phyloP scores from a whole-genome alignment of 2,888 invertebrate species.

The Pachliopta kotzebuea region DNA sequence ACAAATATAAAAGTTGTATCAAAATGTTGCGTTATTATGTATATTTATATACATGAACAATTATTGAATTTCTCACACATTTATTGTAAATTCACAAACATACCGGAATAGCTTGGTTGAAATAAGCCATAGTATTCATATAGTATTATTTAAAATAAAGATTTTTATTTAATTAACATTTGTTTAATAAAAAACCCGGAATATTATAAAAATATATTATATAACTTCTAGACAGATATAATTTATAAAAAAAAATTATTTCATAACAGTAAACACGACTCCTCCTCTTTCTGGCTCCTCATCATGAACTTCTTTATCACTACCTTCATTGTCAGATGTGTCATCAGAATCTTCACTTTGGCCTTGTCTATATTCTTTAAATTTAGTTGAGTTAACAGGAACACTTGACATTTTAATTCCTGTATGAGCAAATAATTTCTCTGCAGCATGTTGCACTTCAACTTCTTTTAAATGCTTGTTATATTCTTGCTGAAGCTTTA shows the following conservation, averaged over 20 bases:
- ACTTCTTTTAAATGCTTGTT: slow-evolving; percentile 66
- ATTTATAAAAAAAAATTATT: slow-evolving; percentile 39
- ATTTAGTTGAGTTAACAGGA: slow-evolving; percentile 51
- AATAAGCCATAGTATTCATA: too few species aligned
- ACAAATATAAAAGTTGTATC: too few species aligned
- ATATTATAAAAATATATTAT: slow-evolving; percentile 1
- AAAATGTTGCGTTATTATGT: too few species aligned
- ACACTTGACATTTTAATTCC: slow-evolving; percentile 61
- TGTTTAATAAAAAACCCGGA: background rate
- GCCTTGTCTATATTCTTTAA: slow-evolving; percentile 61
- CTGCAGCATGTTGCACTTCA: slow-evolving; percentile 79
- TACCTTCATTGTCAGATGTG: slow-evolving; percentile 63
- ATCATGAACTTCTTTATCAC: slow-evolving; percentile 79
- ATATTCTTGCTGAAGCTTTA: slow-evolving; percentile 78
- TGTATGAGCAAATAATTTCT: slow-evolving; percentile 66
- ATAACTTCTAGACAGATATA: background rate
- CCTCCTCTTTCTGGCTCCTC: slow-evolving; percentile 80
- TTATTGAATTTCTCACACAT: too few species aligned
- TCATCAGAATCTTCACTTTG: slow-evolving; percentile 56
- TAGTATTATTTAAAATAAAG: too few species aligned
- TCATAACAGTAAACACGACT: slow-evolving; percentile 75
- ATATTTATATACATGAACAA: too few species aligned
- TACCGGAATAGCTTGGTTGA: too few species aligned
- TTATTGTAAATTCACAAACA: too few species aligned
- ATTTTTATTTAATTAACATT: background rate